Evolutionary conservation across 2,888 invertebrate genomes (phyloP).

Genomic region (Phalangium opilio): DNA sequence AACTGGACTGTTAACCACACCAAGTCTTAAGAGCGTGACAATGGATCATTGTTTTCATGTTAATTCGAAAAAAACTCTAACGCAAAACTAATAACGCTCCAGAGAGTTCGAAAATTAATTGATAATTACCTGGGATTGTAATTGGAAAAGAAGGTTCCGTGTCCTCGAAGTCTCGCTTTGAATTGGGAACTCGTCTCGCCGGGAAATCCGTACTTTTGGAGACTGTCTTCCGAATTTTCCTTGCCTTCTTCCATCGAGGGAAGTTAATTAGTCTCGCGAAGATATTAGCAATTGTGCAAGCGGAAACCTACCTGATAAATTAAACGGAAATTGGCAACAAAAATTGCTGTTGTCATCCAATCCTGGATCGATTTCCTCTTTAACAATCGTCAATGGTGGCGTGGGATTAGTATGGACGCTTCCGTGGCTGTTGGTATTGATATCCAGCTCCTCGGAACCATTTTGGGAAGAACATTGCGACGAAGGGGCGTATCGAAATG

Average conservation of each 20-base stretch:
- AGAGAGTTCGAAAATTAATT: too few species aligned
- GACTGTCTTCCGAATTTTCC: conserved; percentile 1
- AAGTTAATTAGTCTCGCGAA: neutral
- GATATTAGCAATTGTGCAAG: too few species aligned
- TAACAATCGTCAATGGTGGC: too few species aligned
- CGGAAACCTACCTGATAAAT: too few species aligned
- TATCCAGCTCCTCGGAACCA: too few species aligned
- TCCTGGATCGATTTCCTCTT: too few species aligned
- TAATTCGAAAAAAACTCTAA: neutral
- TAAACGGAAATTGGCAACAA: too few species aligned
- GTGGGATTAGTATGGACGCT: too few species aligned
- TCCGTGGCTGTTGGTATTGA: too few species aligned
- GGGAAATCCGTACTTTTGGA: neutral
- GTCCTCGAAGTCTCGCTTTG: conserved; percentile 5
- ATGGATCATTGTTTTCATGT: neutral
- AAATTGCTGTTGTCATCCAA: too few species aligned
- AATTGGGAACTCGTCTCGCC: conserved; percentile 1
- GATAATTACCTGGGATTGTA: conserved; percentile 10
- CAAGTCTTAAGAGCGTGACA: conserved; percentile 4
- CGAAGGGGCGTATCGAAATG: conserved; percentile 5
- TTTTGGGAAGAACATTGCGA: too few species aligned
- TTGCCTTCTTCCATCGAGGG: neutral
- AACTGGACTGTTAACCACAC: conserved; percentile 7
- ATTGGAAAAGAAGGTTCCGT: conserved; percentile 9
- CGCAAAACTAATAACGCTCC: too few species aligned